Evolutionary conservation across 2,797 vertebrate species (phyloP), one percentile per base, ranked within the genome.

Genomic region (Molossus alvarezi): DNA sequence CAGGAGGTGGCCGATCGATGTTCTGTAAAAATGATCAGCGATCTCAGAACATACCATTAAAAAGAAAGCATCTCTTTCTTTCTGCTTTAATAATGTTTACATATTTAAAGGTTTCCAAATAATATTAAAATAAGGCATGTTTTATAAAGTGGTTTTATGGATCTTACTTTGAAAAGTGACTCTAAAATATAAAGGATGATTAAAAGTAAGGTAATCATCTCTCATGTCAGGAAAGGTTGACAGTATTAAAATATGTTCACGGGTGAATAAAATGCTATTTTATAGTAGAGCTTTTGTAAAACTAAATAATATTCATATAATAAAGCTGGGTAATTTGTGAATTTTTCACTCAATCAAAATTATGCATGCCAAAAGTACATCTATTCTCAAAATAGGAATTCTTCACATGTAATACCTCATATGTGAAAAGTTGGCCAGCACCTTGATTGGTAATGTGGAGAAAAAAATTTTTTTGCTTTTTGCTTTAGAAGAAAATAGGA

Each of bases 381-480:
- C 53, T 96, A 41, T 95, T 96, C 95, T 97, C 62, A 95, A 88
- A 64, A 27, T n/a, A 71, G n/a, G 15, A 45, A 1, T 83, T 89
- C 62, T 88, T 88, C 75, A 76, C 25, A 65, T 9, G 14, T 6
- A 95, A 62, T 0, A 83, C 11, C 23, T 90, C 48, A 7, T 67
- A 29, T 33, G 29, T 86, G 86, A 73, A 37, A 92, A 33, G 90
- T 75, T 91, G 93, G 73, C 25, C 60, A 79, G 57, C 15, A 29
- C 3, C 57, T 33, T 48, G 60, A 27, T 25, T 94, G 25, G 23
- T n/a, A 71, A 60, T 10, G 0, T 1, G 13, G 41, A 51, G 7
- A 58, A 17, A 27, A n/a, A 27, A 18, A 57, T 77, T 51, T 18
- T 6, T 53, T 11, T 88, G 62, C 17, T n/a, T 72, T 93, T 17